These are phyloP conservation scores for Sesamia nonagrioides DNA, from an alignment of 1,140 invertebrate genomes.

Conservation along the genomic window DNA sequence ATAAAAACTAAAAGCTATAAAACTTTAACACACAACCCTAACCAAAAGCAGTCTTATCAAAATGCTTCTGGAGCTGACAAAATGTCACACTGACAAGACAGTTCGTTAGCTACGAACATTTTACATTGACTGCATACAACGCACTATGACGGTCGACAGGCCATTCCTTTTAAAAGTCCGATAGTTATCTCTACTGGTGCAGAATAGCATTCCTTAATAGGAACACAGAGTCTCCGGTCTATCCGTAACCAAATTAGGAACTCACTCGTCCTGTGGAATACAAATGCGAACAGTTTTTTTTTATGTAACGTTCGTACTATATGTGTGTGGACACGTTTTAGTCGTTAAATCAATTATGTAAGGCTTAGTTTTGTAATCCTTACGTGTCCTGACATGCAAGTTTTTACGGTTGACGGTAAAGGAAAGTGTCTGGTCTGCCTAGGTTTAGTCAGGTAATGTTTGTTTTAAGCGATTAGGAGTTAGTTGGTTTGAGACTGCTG, in stretches of 20 bases:
- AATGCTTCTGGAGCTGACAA: background rate
- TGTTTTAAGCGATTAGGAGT: slow-evolving; percentile 26
- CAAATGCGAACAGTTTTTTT: slow-evolving; percentile 39
- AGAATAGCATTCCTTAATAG: slow-evolving; percentile 42
- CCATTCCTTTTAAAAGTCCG: slow-evolving; percentile 33
- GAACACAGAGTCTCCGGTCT: slow-evolving; percentile 34
- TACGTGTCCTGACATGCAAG: slow-evolving; percentile 13
- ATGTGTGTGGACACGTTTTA: slow-evolving; percentile 10
- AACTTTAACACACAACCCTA: background rate
- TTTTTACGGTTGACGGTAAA: slow-evolving; percentile 28
- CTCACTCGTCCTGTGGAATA: slow-evolving; percentile 40
- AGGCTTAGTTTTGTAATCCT: slow-evolving; percentile 43
- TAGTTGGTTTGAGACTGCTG: background rate
- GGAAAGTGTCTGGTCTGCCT: slow-evolving; percentile 32
- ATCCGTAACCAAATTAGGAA: slow-evolving; percentile 50
- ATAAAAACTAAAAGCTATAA: background rate
- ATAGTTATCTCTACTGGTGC: slow-evolving; percentile 23
- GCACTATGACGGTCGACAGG: background rate
- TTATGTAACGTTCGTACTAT: slow-evolving; percentile 44
- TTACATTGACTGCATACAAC: background rate
- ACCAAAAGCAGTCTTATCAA: background rate
- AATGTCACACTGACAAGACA: slow-evolving; percentile 16
- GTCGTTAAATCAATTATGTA: slow-evolving; percentile 49
- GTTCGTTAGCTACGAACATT: slow-evolving; percentile 25
- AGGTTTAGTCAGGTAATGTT: slow-evolving; percentile 22